Base-by-base conservation (phyloP, 2,888 invertebrate species). In the Orchesellides sinensis region DNA sequence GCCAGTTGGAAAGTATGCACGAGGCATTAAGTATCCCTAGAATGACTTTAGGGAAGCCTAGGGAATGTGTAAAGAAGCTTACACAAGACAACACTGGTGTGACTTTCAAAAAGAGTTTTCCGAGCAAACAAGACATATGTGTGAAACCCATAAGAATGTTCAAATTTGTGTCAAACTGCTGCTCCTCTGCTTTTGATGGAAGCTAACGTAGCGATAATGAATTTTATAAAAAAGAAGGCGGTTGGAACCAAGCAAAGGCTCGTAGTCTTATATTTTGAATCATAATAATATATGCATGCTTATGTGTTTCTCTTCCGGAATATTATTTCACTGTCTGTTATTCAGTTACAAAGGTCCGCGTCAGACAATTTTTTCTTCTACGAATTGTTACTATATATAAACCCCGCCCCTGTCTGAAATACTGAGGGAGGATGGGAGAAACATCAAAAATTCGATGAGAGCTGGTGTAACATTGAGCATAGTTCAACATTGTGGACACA, bases 1-100 rank as follows among this genome's bases (percentile, higher is more conserved):
- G 4, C 47, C 17, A 47, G 4, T n/a, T 19, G 8, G 49, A 17
- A n/a, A n/a, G n/a, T n/a, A n/a, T n/a, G n/a, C n/a, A n/a, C n/a
- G 49, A 3, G 49, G 8, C 32, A 6, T 47, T 4, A 52, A 17
- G 52, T 17, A 10, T 47, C 17, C 17, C 47, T 6, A 56, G 19
- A 45, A 35, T 10, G 66, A 75, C 75, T 61, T 49, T 75, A 45
- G 40, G 63, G 66, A 75, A 66, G 66, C 56, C 66, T 66, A 54
- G 45, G 25, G 66, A 75, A 32, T 61, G 32, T 23, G n/a, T 54
- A 25, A 54, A 54, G 12, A 25, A 54, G 4, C 25, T 14, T 54
- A 54, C 54, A 54, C 8, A 25, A n/a, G 54, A 25, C 25, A 54
- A 54, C 54, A 54, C 6, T 25, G 21, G 54, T 40, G 40, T 40